Evolutionary conservation across 2,797 vertebrate genomes (phyloP), one percentile per base, ranked within the genome.

Genomic region (Clarias fuscus): DNA sequence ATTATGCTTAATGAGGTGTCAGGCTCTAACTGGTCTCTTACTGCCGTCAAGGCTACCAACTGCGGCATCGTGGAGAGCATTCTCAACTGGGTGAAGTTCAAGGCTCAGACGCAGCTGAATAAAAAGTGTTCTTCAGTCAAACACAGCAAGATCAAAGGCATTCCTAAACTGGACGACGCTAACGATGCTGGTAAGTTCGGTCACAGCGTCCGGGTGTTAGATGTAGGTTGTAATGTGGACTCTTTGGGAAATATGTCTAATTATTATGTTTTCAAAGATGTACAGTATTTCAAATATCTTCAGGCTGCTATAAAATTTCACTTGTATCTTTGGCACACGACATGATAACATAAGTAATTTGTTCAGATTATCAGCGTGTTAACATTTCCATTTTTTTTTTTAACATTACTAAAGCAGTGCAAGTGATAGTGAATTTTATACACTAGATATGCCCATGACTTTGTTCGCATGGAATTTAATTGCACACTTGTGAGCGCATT

Each of bases 51-150:
- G 97, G 96, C 96, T 22, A 97, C 96, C 76, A 97, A 97, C 92
- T 97, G 97, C 93, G 97, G 97, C 86, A 97, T 97, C 86, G 96
- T 97, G 87, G 97, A 97, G 91, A 97, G 96, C 89, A 97, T 97
- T 88, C 91, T 97, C 89, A 97, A 97, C 86, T 97, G 97, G 97
- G 97, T 97, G 80, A 97, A 97, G 94, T 97, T 97, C 90, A 97
- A 97, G 91, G 97, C 97, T 71, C 97, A 97, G 92, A 97, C 94
- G 40, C 97, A 97, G 88, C 93, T 97, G 83, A 97, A 97, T 90
- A 97, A 97, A 93, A 97, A 97, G 86, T 97, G 97, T 91, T 97
- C 97, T 3, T 97, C 97, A 0, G 97, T 97, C 91, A 97, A 97
- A 86, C 94, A 97, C 88, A 97, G 96, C 93, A 97, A 97, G 95